These are phyloP conservation scores for Gnathonemus longibarbis DNA, from an alignment of 2,113 vertebrate species.

Conservation along the genomic window DNA sequence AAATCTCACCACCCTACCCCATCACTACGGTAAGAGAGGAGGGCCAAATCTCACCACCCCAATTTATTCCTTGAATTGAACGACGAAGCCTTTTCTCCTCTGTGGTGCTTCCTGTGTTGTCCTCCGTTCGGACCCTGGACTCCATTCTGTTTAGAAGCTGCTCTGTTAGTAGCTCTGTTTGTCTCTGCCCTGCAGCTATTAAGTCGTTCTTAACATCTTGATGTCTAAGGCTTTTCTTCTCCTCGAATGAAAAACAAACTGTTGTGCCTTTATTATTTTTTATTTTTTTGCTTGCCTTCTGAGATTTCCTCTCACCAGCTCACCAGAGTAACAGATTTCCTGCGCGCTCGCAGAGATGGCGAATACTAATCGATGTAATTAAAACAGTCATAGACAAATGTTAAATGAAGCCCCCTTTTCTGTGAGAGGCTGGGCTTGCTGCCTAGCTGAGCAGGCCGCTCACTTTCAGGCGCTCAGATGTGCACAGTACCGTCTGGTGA, in stretches of 20 bases:
- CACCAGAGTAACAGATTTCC: not conserved
- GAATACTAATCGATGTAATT: not conserved
- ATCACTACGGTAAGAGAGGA: constrained; percentile 75
- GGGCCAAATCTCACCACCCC: not conserved
- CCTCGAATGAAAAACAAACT: not conserved
- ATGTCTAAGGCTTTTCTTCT: not conserved
- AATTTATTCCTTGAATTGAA: not conserved
- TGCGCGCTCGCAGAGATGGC: not conserved
- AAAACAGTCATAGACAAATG: not conserved
- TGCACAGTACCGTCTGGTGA: not conserved
- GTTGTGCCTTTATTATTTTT: not conserved
- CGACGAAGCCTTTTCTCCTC: not conserved
- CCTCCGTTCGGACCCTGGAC: not conserved
- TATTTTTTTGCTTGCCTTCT: not conserved
- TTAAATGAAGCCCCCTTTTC: not conserved
- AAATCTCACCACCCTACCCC: constrained; percentile 73
- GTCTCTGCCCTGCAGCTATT: not conserved
- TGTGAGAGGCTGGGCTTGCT: not conserved
- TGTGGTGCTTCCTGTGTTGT: not conserved
- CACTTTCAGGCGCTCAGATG: not conserved
- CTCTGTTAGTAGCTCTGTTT: not conserved
- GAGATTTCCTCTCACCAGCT: not conserved
- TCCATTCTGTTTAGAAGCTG: not conserved
- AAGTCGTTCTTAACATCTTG: not conserved
- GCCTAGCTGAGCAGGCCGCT: not conserved